Evolutionary conservation across 2,797 vertebrate genomes (phyloP).

Genomic region (Hirundo rustica): DNA sequence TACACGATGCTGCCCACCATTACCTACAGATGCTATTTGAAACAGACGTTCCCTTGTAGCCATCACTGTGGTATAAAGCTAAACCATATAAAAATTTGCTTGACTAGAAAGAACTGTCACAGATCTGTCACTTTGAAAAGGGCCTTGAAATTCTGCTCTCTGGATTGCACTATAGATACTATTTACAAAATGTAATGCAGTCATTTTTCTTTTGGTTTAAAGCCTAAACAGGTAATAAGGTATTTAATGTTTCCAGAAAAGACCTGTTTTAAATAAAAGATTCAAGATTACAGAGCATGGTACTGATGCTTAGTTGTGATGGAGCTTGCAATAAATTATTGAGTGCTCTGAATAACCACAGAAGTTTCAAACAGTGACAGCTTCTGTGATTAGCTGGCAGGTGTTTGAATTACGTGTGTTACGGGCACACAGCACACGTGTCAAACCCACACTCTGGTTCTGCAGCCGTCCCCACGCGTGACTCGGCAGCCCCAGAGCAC

Average conservation of each 20-base stretch:
- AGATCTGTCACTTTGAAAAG: neutral
- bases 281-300: neutral
- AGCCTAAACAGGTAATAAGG: neutral
- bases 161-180: neutral
- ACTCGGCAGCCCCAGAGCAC: accelerated
- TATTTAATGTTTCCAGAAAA: neutral
- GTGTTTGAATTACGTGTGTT: neutral
- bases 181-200: neutral
- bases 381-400: neutral
- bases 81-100: neutral
- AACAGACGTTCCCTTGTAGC: neutral
- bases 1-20: accelerated
- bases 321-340: neutral
- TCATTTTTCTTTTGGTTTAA: neutral
- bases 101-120: neutral
- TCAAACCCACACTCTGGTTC: neutral
- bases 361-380: neutral
- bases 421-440: accelerated
- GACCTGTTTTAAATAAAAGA: neutral
- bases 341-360: neutral
- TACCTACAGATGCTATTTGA: neutral
- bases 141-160: neutral
- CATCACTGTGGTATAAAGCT: neutral
- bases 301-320: neutral
- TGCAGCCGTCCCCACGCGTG: accelerated